Evolutionary conservation across 1,140 invertebrate species (phyloP).

Genomic region (Odontomachus brunneus): DNA sequence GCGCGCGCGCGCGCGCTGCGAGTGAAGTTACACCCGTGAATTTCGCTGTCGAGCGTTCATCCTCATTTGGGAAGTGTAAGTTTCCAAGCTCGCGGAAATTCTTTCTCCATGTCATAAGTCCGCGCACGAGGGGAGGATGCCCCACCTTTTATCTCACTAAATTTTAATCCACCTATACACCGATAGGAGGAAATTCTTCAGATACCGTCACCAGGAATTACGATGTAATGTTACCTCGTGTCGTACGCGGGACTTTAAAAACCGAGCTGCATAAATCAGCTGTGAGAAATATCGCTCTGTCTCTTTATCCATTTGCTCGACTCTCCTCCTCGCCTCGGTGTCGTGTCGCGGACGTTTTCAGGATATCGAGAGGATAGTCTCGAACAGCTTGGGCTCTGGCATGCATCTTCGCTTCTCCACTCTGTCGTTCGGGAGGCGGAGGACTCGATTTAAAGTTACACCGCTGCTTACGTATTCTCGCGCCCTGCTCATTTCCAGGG

Average conservation of each 20-base stretch:
- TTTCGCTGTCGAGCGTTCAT: slow-evolving; percentile 41
- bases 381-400: neutral
- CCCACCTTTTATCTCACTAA: slow-evolving; percentile 32
- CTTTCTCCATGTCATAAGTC: slow-evolving; percentile 44
- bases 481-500: slow-evolving; percentile 65
- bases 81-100: slow-evolving; percentile 40
- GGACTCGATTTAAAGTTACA: slow-evolving; percentile 71
- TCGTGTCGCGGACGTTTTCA: neutral
- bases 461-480: slow-evolving; percentile 68
- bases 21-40: slow-evolving; percentile 42
- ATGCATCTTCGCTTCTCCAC: neutral
- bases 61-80: slow-evolving; percentile 49
- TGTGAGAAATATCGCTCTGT: slow-evolving; percentile 1
- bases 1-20: neutral
- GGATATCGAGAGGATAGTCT: neutral
- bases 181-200: neutral
- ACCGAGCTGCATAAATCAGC: neutral
- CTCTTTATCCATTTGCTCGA: neutral
- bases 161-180: slow-evolving; percentile 32
- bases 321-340: neutral
- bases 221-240: neutral
- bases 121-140: too few species aligned
- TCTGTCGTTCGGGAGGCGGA: neutral
- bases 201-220: neutral
- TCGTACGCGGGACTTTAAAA: neutral